These are phyloP conservation scores for Trachelus stipa DNA, from an alignment of 2,888 invertebrate genomes.

Conservation along the genomic window DNA sequence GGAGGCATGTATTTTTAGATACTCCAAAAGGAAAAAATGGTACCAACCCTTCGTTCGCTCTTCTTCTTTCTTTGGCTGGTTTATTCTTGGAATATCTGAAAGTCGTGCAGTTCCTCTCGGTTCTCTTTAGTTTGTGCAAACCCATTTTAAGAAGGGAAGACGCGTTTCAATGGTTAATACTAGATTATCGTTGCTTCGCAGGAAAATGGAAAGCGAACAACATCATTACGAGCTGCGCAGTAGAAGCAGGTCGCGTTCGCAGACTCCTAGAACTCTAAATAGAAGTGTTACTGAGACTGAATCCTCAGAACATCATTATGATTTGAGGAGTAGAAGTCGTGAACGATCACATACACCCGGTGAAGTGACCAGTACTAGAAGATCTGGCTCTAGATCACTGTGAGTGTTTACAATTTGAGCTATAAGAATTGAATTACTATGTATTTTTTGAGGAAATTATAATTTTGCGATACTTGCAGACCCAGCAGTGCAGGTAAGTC, in stretches of 20 bases:
- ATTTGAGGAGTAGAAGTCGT: slow-evolving; percentile 52
- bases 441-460: not conserved
- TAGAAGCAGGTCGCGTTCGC: slow-evolving; percentile 60
- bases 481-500: slow-evolving; percentile 40
- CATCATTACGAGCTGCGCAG: slow-evolving; percentile 59
- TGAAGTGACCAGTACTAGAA: slow-evolving; percentile 50
- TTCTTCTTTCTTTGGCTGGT: not conserved
- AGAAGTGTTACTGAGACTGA: slow-evolving; percentile 44
- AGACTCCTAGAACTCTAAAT: slow-evolving; percentile 52
- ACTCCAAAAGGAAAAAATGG: not conserved
- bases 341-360: slow-evolving; percentile 60
- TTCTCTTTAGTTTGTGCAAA: not conserved
- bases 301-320: slow-evolving; percentile 51
- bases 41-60: not conserved
- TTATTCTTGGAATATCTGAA: not conserved
- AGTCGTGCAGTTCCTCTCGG: not conserved
- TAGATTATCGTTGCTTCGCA: not conserved
- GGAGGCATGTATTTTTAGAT: slow-evolving; percentile 39
- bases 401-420: slow-evolving; percentile 31
- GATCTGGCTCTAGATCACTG: slow-evolving; percentile 50
- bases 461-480: slow-evolving; percentile 30
- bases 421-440: not conserved
- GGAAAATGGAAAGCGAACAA: slow-evolving; percentile 55
- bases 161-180: not conserved
- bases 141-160: not conserved